Percentiles rank a stretch among this genome's conserved stretches.
These are phyloP conservation scores for Mycteria americana DNA, from an alignment of 2,797 vertebrate genomes.

Conservation along the genomic window DNA sequence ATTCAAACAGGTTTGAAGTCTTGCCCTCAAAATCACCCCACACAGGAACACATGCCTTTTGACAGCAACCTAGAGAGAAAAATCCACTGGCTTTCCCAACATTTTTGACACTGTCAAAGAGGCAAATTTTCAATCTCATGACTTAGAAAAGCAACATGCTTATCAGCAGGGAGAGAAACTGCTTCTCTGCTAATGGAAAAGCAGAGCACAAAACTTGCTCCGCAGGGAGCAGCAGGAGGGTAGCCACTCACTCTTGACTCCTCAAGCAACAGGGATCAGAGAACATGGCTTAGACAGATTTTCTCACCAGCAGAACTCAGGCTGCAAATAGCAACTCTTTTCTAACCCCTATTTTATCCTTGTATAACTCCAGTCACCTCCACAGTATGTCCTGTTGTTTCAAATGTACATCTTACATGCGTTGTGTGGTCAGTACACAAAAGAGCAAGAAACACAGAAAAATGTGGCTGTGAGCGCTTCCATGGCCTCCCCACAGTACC, in stretches of 20 bases:
- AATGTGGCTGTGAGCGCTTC: background rate
- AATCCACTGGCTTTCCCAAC: background rate
- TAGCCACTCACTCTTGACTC: background rate
- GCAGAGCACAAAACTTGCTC: background rate
- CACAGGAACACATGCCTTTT: background rate
- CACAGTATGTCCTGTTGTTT: background rate
- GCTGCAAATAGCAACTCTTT: background rate
- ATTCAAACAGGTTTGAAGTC: background rate
- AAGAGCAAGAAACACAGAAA: background rate
- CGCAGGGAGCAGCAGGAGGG: background rate
- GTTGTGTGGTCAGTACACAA: background rate
- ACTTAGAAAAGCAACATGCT: background rate
- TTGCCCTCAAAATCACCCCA: background rate
- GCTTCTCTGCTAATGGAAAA: background rate
- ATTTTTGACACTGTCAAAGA: background rate
- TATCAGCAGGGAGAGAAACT: background rate
- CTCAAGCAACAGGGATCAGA: background rate
- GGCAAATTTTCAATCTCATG: background rate
- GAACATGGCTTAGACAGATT: background rate
- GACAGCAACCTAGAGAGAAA: background rate
- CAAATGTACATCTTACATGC: background rate
- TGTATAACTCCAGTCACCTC: rapidly evolving
- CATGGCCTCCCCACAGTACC: background rate
- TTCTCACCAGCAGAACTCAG: background rate
- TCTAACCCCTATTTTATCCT: background rate